A percentile compares a stretch with the other conserved stretches of the same genome.
Conservation (phyloP, 2,113 vertebrate genomes). For the Sapayoa aenigma region DNA sequence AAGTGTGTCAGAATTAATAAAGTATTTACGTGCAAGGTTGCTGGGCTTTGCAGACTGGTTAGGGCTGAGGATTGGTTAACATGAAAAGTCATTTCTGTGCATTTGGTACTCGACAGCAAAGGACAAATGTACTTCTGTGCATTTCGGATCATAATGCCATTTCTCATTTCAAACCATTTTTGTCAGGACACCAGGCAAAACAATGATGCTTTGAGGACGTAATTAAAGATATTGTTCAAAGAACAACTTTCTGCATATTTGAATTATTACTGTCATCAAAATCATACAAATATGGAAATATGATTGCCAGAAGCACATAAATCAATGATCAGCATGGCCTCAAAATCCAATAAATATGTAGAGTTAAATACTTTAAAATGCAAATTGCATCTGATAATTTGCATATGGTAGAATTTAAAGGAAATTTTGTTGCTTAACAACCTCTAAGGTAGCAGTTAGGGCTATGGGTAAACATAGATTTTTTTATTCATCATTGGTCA, state of each 20-base stretch:
- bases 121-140: constrained; percentile 79
- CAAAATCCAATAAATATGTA: constrained; percentile 99
- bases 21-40: constrained; percentile 85
- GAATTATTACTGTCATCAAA: constrained; percentile 99
- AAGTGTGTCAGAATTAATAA: constrained; percentile 99
- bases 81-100: constrained; percentile 81
- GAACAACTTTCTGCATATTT: constrained; percentile 99
- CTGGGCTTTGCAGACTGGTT: constrained; percentile 82
- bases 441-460: constrained; percentile 92
- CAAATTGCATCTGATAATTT: constrained; percentile 96
- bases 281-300: constrained; percentile 99
- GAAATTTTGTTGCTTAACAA: constrained; percentile 95
- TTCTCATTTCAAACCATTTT: constrained; percentile 86
- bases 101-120: constrained; percentile 72
- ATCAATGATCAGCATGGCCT: constrained; percentile 99
- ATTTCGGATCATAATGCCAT: constrained; percentile 80
- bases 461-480: constrained; percentile 84
- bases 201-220: constrained; percentile 99
- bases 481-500: constrained; percentile 91
- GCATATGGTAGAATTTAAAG: constrained; percentile 99
- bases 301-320: constrained; percentile 99
- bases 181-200: constrained; percentile 85
- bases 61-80: constrained; percentile 80
- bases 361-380: constrained; percentile 99
- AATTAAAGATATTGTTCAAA: constrained; percentile 99